phyloP scores from a whole-genome alignment of 2,888 invertebrate species.

The Stegana nigrithorax region DNA sequence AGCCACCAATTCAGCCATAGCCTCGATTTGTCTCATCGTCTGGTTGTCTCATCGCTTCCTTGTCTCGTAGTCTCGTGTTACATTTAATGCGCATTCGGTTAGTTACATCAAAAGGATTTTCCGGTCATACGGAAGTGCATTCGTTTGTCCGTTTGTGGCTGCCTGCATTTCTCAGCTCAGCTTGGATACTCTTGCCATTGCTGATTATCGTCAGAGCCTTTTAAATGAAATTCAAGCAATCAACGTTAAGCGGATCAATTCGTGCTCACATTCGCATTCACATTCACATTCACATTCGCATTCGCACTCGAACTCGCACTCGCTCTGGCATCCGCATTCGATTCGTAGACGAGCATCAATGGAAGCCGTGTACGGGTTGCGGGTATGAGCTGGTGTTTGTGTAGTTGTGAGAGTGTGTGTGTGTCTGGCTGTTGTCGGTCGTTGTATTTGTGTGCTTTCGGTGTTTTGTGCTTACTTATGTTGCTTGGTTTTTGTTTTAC shows the following conservation, averaged over 20 bases:
- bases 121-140: neutral
- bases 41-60: neutral
- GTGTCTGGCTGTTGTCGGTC: neutral
- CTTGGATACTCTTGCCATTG: neutral
- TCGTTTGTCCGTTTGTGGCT: slow-evolving; percentile 12
- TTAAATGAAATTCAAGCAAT: slow-evolving; percentile 50
- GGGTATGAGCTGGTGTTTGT: neutral
- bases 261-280: slow-evolving; percentile 14
- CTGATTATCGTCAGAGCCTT: neutral
- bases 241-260: slow-evolving; percentile 56
- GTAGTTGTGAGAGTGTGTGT: neutral
- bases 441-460: slow-evolving; percentile 3
- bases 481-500: slow-evolving; percentile 4
- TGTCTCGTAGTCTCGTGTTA: slow-evolving; percentile 14
- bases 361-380: neutral
- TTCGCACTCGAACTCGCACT: no score
- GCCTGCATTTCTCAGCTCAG: neutral
- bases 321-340: no score
- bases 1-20: no score
- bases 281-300: no score
- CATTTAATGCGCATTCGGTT: slow-evolving; percentile 26
- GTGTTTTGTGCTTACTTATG: neutral
- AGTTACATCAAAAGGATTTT: slow-evolving; percentile 24
- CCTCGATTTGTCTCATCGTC: neutral
- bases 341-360: no score